Conservation (phyloP, 2,797 vertebrate genomes). For the Clarias fuscus region DNA sequence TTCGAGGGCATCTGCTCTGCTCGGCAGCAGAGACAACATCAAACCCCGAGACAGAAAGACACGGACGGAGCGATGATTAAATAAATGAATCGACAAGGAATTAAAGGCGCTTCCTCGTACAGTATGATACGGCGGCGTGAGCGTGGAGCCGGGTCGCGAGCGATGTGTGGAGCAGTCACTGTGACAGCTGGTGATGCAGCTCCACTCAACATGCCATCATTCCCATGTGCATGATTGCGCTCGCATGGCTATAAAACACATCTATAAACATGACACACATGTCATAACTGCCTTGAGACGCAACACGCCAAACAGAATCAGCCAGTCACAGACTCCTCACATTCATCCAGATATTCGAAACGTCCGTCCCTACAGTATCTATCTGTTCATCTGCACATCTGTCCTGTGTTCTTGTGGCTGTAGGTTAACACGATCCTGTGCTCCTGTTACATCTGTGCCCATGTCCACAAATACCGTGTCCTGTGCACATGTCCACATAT, state of each 20-base stretch:
- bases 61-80: background rate
- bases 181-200: constrained; percentile 8
- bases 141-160: too few species aligned
- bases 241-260: background rate
- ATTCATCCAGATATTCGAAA: background rate
- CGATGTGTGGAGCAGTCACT: background rate
- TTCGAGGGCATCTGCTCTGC: constrained; percentile 49
- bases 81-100: background rate
- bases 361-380: background rate
- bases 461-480: too few species aligned
- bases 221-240: background rate
- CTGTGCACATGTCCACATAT: too few species aligned
- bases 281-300: background rate
- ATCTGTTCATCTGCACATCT: background rate
- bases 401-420: background rate
- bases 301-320: background rate
- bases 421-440: background rate
- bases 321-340: background rate
- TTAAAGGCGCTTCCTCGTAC: background rate
- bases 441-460: background rate
- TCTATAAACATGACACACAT: background rate
- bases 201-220: background rate
- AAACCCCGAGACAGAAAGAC: background rate
- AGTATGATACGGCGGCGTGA: background rate
- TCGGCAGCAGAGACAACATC: constrained; percentile 17